Conservation (phyloP, 2,888 invertebrate genomes). For the Diploptera punctata region DNA sequence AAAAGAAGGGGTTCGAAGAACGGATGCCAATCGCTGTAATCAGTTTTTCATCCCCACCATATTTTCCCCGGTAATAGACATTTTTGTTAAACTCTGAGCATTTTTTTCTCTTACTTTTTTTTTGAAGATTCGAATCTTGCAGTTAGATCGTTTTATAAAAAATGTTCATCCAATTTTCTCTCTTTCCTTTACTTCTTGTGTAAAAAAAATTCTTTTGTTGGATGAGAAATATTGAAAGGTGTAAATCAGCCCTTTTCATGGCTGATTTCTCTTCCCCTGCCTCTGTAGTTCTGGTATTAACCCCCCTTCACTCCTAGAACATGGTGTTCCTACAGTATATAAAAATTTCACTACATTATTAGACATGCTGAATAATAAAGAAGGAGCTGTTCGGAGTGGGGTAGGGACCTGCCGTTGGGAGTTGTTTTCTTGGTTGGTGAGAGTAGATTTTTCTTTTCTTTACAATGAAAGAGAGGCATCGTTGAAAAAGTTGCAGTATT, state of each 20-base stretch:
- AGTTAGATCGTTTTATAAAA: slow-evolving; percentile 11
- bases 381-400: not conserved
- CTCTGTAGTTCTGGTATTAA: slow-evolving; percentile 5
- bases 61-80: not conserved
- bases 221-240: slow-evolving; percentile 30
- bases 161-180: slow-evolving; percentile 20
- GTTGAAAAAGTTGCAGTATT: too few species aligned
- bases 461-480: too few species aligned
- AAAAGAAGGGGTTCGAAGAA: not conserved
- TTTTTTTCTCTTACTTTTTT: not conserved
- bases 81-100: not conserved
- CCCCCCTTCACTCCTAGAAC: not conserved
- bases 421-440: slow-evolving; percentile 5
- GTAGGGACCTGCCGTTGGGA: slow-evolving; percentile 6
- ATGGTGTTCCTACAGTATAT: slow-evolving; percentile 26
- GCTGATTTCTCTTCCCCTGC: slow-evolving; percentile 15
- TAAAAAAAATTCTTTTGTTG: slow-evolving; percentile 12
- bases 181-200: not conserved
- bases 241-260: slow-evolving; percentile 26
- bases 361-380: slow-evolving; percentile 29
- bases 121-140: not conserved
- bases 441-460: not conserved
- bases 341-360: slow-evolving; percentile 23
- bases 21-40: slow-evolving; percentile 17
- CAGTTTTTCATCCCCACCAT: slow-evolving; percentile 5